These are phyloP conservation scores for Poecilia latipinna DNA, from an alignment of 2,113 vertebrate genomes.

Conservation along the genomic window DNA sequence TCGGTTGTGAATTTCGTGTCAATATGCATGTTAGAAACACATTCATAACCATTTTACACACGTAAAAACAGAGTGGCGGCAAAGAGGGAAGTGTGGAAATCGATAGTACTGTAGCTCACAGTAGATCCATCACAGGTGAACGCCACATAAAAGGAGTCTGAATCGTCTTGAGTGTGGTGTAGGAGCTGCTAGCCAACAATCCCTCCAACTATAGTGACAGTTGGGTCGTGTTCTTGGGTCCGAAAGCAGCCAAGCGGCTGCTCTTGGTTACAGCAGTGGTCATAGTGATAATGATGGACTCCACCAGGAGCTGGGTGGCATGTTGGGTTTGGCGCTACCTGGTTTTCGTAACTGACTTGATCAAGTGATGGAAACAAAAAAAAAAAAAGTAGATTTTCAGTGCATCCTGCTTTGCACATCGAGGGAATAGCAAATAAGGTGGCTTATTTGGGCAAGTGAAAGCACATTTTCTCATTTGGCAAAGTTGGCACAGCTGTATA, in stretches of 20 bases:
- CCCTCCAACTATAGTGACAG: background rate
- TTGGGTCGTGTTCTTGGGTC: no score
- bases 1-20: background rate
- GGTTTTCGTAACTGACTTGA: no score
- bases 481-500: constrained; percentile 26
- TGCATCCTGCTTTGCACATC: background rate
- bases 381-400: no score
- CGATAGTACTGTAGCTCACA: background rate
- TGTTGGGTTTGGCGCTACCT: no score
- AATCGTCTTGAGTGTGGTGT: background rate
- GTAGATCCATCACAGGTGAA: background rate
- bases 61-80: background rate
- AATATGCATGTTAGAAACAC: background rate
- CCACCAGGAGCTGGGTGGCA: no score
- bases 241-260: no score
- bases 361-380: no score
- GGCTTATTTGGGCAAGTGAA: constrained; percentile 7
- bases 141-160: background rate
- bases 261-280: no score
- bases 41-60: background rate
- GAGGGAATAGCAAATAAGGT: background rate
- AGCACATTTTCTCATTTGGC: constrained; percentile 17
- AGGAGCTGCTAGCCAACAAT: background rate
- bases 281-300: no score
- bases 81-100: background rate